Evolutionary conservation across 2,797 vertebrate genomes (phyloP), one percentile per base, ranked within the genome.

Genomic region (Acrocephalus scirpaceus): DNA sequence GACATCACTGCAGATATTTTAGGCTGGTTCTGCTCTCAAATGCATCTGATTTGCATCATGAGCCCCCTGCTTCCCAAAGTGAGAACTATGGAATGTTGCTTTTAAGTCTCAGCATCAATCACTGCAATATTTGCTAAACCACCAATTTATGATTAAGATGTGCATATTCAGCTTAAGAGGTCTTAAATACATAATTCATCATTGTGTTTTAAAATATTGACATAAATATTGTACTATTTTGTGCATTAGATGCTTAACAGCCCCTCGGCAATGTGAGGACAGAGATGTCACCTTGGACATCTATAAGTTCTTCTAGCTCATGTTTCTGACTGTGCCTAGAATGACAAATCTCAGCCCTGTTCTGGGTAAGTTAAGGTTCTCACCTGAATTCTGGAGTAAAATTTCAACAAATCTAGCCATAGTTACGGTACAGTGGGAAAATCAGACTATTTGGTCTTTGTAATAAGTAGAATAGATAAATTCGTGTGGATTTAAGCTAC

Each of bases 181-280:
- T 60, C 44, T 45, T 86, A 86, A 88, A 92, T 90, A 17, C 54
- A 83, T 93, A 86, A 93, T 94, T 93, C 71, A 83, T 69, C 12
- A 38, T 6, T 51, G 18, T 42, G 11, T 62, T 93, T 84, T 86
- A 62, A 84, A 86, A 88, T 74, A 26, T 27, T 54, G 30, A 72
- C 70, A 86, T 90, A 57, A 86, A 92, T 92, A 93, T 93, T 94
- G 86, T 57, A 88, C 45, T 70, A 9, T 56, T 84, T 90, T 81
- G 26, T 62, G 10, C 45, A 60, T 70, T 56, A 82, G 36, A 82
- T 76, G 14, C 17, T 74, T 65, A 67, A 85, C 45, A 87, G 13
- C 14, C 22, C 10, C 27, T 86, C 45, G 73, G 25, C 44, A 77
- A 22, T 15, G 5, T 74, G 42, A 80, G 42, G 53, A 42, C 42